Evolutionary conservation across 92 coral and sea anemone species (phyloP).

Genomic region (Palythoa grandis): DNA sequence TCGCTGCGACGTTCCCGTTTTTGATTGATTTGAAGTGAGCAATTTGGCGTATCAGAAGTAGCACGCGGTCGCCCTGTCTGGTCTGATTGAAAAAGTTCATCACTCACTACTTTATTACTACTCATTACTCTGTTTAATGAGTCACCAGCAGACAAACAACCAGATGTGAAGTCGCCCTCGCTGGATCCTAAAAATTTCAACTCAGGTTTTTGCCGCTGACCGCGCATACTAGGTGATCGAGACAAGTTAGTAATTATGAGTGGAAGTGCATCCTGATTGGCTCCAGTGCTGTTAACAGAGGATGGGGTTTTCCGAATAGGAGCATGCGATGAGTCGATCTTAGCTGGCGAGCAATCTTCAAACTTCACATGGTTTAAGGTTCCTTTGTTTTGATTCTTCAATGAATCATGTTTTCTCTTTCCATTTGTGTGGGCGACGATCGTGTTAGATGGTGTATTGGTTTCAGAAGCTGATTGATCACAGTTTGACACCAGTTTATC

Average conservation of each 20-base stretch:
- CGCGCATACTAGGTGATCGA: neutral
- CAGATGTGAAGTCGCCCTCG: neutral
- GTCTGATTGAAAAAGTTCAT: neutral
- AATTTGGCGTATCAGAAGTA: neutral
- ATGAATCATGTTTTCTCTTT: neutral
- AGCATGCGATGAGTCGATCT: neutral
- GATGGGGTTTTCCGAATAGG: neutral
- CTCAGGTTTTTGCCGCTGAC: neutral
- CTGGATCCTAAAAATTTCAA: no score
- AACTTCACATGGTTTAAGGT: neutral
- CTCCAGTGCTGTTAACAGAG: neutral
- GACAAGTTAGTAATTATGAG: neutral
- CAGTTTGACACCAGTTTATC: neutral
- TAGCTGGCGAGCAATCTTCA: neutral
- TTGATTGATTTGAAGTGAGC: neutral
- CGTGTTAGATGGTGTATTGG: neutral
- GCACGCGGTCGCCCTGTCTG: neutral
- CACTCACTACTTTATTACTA: neutral
- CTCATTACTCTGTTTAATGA: neutral
- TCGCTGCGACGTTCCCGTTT: neutral
- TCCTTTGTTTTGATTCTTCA: neutral
- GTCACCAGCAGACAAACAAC: neutral
- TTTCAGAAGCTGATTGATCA: neutral
- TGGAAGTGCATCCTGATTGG: neutral
- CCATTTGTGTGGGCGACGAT: neutral